Conservation (phyloP, 2,797 vertebrate genomes). For the Anableps anableps region DNA sequence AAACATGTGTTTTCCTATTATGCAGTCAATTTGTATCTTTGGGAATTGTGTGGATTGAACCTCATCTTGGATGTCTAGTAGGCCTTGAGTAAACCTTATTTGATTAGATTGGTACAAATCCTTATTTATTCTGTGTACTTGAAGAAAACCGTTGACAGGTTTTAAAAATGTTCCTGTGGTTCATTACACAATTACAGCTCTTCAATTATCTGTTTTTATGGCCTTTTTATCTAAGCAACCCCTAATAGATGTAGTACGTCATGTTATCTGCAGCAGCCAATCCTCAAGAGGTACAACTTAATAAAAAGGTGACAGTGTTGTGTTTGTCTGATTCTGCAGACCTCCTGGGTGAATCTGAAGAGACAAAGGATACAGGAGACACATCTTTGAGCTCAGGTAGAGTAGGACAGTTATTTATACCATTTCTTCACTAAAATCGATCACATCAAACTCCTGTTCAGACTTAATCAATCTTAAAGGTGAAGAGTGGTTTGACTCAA, state of each 20-base stretch:
- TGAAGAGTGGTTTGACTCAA: neutral
- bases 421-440: neutral
- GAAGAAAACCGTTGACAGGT: neutral
- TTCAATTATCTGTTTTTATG: conserved; percentile 48
- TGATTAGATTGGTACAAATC: neutral
- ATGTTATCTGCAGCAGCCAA: conserved; percentile 24
- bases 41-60: neutral
- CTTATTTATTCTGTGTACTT: neutral
- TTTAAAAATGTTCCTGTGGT: neutral
- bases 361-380: neutral
- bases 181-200: conserved; percentile 10
- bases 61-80: neutral
- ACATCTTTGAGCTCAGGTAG: neutral
- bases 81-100: neutral
- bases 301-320: conserved; percentile 31
- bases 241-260: conserved; percentile 16
- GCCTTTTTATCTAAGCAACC: conserved; percentile 24
- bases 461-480: neutral
- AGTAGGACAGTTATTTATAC: neutral
- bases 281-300: conserved; percentile 22
- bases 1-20: neutral
- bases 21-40: neutral
- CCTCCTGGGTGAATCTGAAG: neutral
- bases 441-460: neutral
- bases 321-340: conserved; percentile 17